Conservation (phyloP, 2,797 vertebrate genomes). For the Chrosomus eos region DNA sequence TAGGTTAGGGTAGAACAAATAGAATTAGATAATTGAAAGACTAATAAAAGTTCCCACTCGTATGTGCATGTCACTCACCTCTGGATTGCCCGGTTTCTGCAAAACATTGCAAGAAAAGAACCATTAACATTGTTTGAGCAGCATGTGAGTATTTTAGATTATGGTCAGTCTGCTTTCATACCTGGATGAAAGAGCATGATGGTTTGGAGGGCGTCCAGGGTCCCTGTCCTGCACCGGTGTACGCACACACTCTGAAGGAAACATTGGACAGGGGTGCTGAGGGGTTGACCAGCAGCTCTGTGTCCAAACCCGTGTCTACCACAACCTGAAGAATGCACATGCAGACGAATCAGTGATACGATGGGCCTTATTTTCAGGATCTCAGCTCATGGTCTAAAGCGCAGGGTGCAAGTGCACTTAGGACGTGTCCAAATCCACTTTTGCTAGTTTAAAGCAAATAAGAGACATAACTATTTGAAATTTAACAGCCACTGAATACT, state of each 20-base stretch:
- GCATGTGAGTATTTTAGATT: neutral
- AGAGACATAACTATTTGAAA: too few species aligned
- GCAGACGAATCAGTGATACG: neutral
- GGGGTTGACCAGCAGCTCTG: slow-evolving; percentile 80
- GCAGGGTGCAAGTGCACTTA: too few species aligned
- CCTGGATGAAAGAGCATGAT: slow-evolving; percentile 71
- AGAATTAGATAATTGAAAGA: neutral
- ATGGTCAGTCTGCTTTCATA: slow-evolving; percentile 56
- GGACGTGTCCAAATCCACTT: too few species aligned
- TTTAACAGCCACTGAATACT: too few species aligned
- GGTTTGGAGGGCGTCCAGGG: slow-evolving; percentile 83
- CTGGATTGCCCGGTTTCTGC: slow-evolving; percentile 66
- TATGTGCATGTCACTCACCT: slow-evolving; percentile 69
- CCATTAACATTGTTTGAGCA: neutral
- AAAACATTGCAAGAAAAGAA: slow-evolving; percentile 46
- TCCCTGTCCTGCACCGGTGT: slow-evolving; percentile 82
- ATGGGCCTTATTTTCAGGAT: too few species aligned
- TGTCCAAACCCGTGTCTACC: slow-evolving; percentile 77
- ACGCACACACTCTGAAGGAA: slow-evolving; percentile 83
- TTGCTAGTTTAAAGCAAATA: too few species aligned
- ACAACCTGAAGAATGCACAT: slow-evolving; percentile 63
- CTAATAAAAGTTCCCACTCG: neutral
- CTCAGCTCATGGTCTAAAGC: too few species aligned
- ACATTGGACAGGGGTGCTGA: slow-evolving; percentile 79
- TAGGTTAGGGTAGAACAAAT: neutral